phyloP scores from a whole-genome alignment of 2,113 vertebrate genomes.

The Xyrauchen texanus region DNA sequence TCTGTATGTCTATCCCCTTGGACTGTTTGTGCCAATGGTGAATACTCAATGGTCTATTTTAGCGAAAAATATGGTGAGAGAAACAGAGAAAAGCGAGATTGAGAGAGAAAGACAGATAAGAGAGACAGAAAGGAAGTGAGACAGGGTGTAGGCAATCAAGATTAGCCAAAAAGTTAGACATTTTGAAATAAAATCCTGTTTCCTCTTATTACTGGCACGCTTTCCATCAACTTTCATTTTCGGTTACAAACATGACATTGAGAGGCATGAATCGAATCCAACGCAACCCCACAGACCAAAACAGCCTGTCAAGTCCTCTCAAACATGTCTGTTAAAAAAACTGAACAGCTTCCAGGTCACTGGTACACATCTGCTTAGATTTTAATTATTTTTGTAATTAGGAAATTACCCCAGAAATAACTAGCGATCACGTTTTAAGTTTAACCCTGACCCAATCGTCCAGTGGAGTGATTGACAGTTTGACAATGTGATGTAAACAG shows the following conservation, averaged over 20 bases:
- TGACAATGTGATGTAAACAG: slow-evolving; percentile 33
- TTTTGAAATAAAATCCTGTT: background rate
- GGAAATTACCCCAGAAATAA: slow-evolving; percentile 22
- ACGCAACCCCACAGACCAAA: background rate
- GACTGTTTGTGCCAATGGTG: too few species aligned
- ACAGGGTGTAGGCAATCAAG: background rate
- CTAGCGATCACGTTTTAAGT: background rate
- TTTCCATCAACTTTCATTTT: background rate
- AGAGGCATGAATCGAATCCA: background rate
- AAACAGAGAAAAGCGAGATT: too few species aligned
- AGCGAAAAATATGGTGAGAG: background rate
- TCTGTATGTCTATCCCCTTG: background rate
- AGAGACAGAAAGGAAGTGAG: background rate
- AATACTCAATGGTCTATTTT: too few species aligned
- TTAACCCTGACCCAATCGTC: background rate
- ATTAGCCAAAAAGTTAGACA: background rate
- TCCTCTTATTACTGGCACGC: background rate
- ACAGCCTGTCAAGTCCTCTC: slow-evolving; percentile 12
- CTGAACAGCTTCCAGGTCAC: slow-evolving; percentile 33
- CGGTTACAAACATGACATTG: slow-evolving; percentile 9
- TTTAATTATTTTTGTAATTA: slow-evolving; percentile 12
- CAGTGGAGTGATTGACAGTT: slow-evolving; percentile 16
- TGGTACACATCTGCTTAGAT: slow-evolving; percentile 17
- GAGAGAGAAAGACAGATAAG: background rate
- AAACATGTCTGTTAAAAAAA: slow-evolving; percentile 30